phyloP scores from a whole-genome alignment of 2,113 vertebrate genomes.

The Alethe castanea region DNA sequence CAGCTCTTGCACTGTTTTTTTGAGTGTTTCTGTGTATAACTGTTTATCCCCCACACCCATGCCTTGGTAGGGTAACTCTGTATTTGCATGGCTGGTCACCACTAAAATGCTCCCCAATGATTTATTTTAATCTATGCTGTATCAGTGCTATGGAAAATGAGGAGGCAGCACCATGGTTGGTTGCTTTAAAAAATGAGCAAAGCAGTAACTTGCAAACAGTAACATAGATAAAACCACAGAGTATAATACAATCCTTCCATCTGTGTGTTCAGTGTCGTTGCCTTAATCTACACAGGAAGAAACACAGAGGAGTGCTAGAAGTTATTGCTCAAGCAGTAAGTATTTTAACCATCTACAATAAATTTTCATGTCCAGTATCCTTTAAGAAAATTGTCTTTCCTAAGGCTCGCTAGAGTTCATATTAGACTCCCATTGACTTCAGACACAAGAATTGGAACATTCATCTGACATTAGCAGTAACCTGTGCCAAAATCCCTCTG shows the following conservation, averaged over 20 bases:
- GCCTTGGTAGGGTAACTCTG: not conserved
- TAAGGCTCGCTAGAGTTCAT: not conserved
- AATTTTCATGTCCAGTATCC: not conserved
- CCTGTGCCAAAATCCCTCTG: not conserved
- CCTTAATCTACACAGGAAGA: not conserved
- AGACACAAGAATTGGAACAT: not conserved
- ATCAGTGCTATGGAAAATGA: not conserved
- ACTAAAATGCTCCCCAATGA: not conserved
- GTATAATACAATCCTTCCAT: not conserved
- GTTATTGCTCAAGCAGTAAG: not conserved
- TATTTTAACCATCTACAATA: not conserved
- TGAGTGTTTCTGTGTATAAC: not conserved
- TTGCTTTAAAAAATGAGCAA: not conserved
- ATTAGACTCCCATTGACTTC: not conserved
- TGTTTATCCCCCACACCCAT: not conserved
- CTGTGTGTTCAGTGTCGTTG: not conserved
- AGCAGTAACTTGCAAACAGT: not conserved
- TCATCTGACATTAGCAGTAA: not conserved
- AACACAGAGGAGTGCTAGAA: not conserved
- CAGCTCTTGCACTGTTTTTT: not conserved
- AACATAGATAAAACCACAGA: not conserved
- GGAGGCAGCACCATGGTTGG: not conserved
- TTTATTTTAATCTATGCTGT: not conserved
- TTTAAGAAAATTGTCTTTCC: not conserved
- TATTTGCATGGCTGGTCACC: not conserved